phyloP scores from a whole-genome alignment of 2,888 invertebrate species.

The Sturmia bella region DNA sequence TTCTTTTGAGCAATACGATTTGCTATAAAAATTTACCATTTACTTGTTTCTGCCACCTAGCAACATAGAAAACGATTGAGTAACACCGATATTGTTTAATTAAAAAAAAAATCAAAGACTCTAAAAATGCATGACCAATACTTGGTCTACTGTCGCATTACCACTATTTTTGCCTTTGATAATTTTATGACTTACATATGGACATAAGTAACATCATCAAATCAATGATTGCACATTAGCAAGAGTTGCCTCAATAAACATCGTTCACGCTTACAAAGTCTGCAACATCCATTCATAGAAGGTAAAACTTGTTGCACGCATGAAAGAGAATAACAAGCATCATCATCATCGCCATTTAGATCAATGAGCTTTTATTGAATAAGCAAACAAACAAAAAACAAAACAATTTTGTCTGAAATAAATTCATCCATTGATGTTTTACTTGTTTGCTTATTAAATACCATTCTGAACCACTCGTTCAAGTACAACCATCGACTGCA shows the following conservation, averaged over 20 bases:
- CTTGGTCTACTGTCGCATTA: not conserved
- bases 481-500: constrained; percentile 12
- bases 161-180: constrained; percentile 19
- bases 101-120: too few species aligned
- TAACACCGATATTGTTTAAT: too few species aligned
- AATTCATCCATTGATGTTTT: constrained; percentile 15
- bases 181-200: too few species aligned
- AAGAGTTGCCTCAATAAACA: constrained; percentile 42
- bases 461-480: constrained; percentile 35
- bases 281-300: constrained; percentile 5
- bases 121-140: too few species aligned
- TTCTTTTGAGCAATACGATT: too few species aligned
- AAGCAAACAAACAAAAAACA: not conserved
- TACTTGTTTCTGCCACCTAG: too few species aligned
- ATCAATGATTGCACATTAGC: constrained; percentile 53
- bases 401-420: constrained; percentile 25
- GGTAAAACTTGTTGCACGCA: constrained; percentile 51
- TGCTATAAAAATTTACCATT: too few species aligned
- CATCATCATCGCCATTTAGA: constrained; percentile 35
- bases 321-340: constrained; percentile 27
- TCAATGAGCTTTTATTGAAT: constrained; percentile 39
- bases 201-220: constrained; percentile 35
- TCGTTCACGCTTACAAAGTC: constrained; percentile 15
- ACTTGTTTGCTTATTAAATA: constrained; percentile 23
- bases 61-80: too few species aligned